Base-by-base conservation (phyloP, 1,140 invertebrate genomes). In the Bombus confusus region DNA sequence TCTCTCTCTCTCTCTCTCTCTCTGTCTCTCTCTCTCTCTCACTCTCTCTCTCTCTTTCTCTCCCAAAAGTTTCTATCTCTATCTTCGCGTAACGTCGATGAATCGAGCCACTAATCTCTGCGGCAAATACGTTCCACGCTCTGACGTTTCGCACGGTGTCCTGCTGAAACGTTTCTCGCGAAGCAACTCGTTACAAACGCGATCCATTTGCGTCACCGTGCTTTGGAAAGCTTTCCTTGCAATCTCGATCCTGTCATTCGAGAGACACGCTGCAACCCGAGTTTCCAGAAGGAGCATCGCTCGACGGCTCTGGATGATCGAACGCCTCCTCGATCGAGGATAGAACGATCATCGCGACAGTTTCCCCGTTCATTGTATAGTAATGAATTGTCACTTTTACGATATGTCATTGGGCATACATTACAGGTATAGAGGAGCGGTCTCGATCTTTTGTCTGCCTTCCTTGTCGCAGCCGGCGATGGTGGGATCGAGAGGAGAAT, bases 61-160 rank as follows among this genome's bases (percentile, higher is more conserved):
- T 52, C 85, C 69, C 59, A 28, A 62, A 62, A 62, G 28, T 62
- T 12, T 13, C 28, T 13, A n/a, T 2, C 59, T 62, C 83, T 52
- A 52, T 52, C 47, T 52, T 52, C 18, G 47, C 47, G 47, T 84
- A 80, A 87, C 85, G 84, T 87, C 86, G 86, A 87, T 74, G 81
- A 73, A 75, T 84, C 87, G 80, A 80, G 41, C 75, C 47, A 52
- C 47, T 52, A 52, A 52, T 52, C 47, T 52, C 47, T 52, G 47
- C 47, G 47, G 82, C 69, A 76, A 76, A 76, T 69, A 15, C 39
- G 13, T 64, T 66, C 25, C 12, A 52, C 28, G 62, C 31, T 22
- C 1, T 12, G 37, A 43, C 52, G 64, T n/a, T 28, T 68, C 77
- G 25, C 34, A 25, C 34, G 1, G 18, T 37, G 3, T 59, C 18